phyloP scores from a whole-genome alignment of 2,113 vertebrate species.

The Ascaphus truei region DNA sequence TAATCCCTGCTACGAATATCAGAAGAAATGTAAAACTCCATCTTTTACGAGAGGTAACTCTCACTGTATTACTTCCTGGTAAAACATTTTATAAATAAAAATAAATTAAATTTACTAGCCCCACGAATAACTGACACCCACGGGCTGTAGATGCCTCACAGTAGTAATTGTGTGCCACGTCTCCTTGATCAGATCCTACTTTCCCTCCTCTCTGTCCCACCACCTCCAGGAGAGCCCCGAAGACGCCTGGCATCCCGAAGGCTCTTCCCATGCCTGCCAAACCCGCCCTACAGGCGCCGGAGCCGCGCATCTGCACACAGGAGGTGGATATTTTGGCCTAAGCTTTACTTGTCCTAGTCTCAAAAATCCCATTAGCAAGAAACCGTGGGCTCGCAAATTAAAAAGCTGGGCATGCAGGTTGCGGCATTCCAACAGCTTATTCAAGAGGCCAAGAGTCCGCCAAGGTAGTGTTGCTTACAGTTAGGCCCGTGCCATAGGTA shows the following conservation, averaged over 20 bases:
- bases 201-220: conserved; percentile 42
- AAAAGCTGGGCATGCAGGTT: conserved; percentile 94
- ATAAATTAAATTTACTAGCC: no score
- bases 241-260: conserved; percentile 73
- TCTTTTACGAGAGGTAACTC: no score
- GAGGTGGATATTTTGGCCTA: conserved; percentile 98
- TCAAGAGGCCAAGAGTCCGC: conserved; percentile 88
- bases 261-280: conserved; percentile 64
- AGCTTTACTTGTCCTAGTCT: conserved; percentile 97
- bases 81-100: no score
- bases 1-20: no score
- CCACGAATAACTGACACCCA: no score
- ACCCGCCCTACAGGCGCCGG: conserved; percentile 60
- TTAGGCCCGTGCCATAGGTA: conserved; percentile 65
- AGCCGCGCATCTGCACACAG: conserved; percentile 81
- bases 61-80: no score
- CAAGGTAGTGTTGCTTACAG: conserved; percentile 87
- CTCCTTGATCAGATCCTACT: no score
- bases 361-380: conserved; percentile 95
- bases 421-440: conserved; percentile 89
- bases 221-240: conserved; percentile 71
- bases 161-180: no score
- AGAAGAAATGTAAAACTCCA: no score
- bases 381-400: conserved; percentile 93
- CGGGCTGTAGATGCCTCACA: no score